phyloP scores from a whole-genome alignment of 2,888 invertebrate genomes.

The Agelastica alni region DNA sequence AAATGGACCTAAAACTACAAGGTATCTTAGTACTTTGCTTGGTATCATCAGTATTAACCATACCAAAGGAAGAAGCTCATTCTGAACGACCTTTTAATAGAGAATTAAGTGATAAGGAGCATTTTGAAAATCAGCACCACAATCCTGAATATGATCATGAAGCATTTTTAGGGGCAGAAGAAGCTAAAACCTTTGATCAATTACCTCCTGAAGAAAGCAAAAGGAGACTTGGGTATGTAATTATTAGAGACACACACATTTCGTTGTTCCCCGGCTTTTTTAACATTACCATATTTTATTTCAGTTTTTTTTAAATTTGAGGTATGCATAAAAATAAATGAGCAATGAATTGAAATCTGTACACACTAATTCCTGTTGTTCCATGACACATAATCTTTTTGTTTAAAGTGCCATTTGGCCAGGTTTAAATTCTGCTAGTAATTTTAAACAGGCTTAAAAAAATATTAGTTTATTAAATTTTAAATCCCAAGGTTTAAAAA shows the following conservation, averaged over 20 bases:
- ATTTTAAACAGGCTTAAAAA: too few relatives aligned
- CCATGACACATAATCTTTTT: too few relatives aligned
- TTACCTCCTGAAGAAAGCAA: slow-evolving; percentile 94
- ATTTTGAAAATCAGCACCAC: slow-evolving; percentile 79
- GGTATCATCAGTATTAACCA: slow-evolving; percentile 56
- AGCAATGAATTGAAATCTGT: too few relatives aligned
- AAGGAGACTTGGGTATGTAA: slow-evolving; percentile 73
- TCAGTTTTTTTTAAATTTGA: too few relatives aligned
- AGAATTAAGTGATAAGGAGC: slow-evolving; percentile 77
- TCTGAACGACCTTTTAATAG: slow-evolving; percentile 67
- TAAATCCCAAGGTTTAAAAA: too few relatives aligned
- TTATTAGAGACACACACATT: background rate
- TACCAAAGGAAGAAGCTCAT: slow-evolving; percentile 76
- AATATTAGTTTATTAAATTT: too few relatives aligned
- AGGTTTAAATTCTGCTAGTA: too few relatives aligned
- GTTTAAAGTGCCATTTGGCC: too few relatives aligned
- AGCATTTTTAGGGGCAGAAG: slow-evolving; percentile 87
- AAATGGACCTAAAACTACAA: slow-evolving; percentile 7
- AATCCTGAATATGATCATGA: slow-evolving; percentile 95
- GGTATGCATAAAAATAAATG: too few relatives aligned
- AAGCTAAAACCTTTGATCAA: slow-evolving; percentile 91
- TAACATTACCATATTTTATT: too few relatives aligned
- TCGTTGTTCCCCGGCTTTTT: background rate
- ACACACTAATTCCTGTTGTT: too few relatives aligned
- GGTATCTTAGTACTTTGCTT: slow-evolving; percentile 21